Evolutionary conservation across 2,888 invertebrate species (phyloP).

Genomic region (Luffia ferchaultella): DNA sequence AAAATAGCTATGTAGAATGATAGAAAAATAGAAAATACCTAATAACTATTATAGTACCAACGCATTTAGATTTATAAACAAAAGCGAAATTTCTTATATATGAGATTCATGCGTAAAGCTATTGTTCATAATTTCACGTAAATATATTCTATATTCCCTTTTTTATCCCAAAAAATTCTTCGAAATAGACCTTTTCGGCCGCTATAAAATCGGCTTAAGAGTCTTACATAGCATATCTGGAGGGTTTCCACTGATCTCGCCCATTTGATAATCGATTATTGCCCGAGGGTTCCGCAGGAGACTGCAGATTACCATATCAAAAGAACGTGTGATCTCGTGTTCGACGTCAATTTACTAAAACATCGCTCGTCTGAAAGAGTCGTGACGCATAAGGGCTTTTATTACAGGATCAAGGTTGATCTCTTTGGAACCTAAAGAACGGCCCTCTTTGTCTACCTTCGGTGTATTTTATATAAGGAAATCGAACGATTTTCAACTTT

Average conservation of each 20-base stretch:
- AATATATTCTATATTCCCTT: background rate
- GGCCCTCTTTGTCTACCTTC: background rate
- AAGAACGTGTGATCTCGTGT: conserved; percentile 50
- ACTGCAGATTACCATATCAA: conserved; percentile 54
- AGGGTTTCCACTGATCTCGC: conserved; percentile 33
- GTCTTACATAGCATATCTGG: conserved; percentile 32
- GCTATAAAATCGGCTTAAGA: conserved; percentile 32
- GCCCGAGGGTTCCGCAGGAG: conserved; percentile 32
- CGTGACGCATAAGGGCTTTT: conserved; percentile 23
- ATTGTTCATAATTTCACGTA: background rate
- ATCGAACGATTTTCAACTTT: background rate
- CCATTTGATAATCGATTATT: conserved; percentile 60
- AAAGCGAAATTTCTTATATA: no score
- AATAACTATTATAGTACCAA: no score
- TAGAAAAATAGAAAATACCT: no score
- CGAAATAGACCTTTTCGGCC: conserved; percentile 32
- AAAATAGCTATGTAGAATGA: no score
- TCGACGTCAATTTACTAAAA: conserved; percentile 49
- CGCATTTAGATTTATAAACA: no score
- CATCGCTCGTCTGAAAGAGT: conserved; percentile 34
- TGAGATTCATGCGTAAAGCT: background rate
- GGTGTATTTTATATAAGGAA: background rate
- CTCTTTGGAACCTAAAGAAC: conserved; percentile 16
- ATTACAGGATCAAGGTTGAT: conserved; percentile 26
- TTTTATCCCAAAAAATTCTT: conserved; percentile 3